phyloP scores from a whole-genome alignment of 2,797 vertebrate genomes.

The Lates japonicus region DNA sequence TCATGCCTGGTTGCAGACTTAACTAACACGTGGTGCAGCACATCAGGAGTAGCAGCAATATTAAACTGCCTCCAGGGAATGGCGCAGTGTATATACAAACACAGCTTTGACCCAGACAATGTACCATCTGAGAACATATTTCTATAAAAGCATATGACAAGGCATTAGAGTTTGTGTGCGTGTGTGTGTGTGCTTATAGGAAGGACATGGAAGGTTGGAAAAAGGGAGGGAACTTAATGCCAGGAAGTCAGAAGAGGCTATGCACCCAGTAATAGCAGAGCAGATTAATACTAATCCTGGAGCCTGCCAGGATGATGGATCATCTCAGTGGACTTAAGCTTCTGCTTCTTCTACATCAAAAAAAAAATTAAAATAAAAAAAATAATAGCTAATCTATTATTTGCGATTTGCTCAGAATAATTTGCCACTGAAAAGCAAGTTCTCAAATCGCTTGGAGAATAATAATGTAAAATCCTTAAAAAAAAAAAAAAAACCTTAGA shows the following conservation, averaged over 20 bases:
- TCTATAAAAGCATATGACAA: conserved; percentile 17
- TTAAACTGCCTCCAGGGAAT: conserved; percentile 35
- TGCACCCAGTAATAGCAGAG: conserved; percentile 75
- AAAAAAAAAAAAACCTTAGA: conserved; percentile 11
- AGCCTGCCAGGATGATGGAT: conserved; percentile 82
- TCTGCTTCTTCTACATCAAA: conserved; percentile 64
- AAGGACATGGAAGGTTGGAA: conserved; percentile 31
- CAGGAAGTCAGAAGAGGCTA: conserved; percentile 68
- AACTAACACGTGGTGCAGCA: conserved; percentile 32
- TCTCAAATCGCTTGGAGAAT: conserved; percentile 31
- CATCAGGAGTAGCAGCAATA: conserved; percentile 42
- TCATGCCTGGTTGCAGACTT: conserved; percentile 49
- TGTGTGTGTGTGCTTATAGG: conserved; percentile 8
- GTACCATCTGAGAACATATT: conserved; percentile 24
- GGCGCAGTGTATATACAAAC: conserved; percentile 3
- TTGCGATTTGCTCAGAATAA: conserved; percentile 54
- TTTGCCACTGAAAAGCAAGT: conserved; percentile 26
- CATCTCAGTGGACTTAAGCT: conserved; percentile 72
- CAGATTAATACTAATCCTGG: conserved; percentile 81
- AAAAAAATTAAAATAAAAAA: conserved; percentile 43
- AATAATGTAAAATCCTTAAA: conserved; percentile 29
- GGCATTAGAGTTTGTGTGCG: background rate
- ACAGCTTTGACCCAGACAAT: conserved; percentile 28
- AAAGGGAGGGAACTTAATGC: conserved; percentile 38
- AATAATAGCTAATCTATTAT: conserved; percentile 59